These are phyloP conservation scores for Aplysina aerophoba DNA, from an alignment of 37 sponge, comb jelly and placozoan species.

Conservation along the genomic window DNA sequence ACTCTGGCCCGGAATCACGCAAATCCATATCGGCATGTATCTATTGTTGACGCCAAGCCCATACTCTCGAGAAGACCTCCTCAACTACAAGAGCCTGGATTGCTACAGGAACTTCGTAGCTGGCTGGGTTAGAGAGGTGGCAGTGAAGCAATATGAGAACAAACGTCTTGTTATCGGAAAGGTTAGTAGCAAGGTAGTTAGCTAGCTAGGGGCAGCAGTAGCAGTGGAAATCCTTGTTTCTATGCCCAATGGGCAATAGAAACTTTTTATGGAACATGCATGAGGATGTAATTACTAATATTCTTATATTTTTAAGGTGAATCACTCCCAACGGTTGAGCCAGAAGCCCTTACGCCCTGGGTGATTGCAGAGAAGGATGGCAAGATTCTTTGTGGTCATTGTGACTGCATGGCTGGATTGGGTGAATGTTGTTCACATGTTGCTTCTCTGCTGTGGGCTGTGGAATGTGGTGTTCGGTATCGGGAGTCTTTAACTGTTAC, in stretches of 20 bases:
- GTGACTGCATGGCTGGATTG: slow-evolving; percentile 68
- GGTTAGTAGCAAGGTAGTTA: slow-evolving; percentile 37
- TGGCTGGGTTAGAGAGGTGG: slow-evolving; percentile 61
- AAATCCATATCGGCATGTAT: slow-evolving; percentile 38
- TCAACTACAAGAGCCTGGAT: slow-evolving; percentile 64
- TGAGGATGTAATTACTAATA: too few relatives aligned
- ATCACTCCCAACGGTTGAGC: too few relatives aligned
- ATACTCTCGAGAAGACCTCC: slow-evolving; percentile 51
- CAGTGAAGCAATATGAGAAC: slow-evolving; percentile 25
- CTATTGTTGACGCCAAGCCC: slow-evolving; percentile 50
- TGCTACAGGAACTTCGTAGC: slow-evolving; percentile 51
- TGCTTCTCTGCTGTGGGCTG: too few relatives aligned
- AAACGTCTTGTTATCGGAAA: slow-evolving; percentile 50
- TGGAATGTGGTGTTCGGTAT: too few relatives aligned
- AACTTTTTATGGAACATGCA: background rate
- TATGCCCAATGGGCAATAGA: background rate
- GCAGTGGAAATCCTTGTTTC: background rate
- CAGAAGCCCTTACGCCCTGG: slow-evolving; percentile 31
- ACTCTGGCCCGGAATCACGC: too few relatives aligned
- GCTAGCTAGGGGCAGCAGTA: too few relatives aligned
- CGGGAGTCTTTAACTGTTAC: too few relatives aligned
- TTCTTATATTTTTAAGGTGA: background rate
- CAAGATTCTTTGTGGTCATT: slow-evolving; percentile 53
- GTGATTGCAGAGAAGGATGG: slow-evolving; percentile 42
- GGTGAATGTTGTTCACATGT: too few relatives aligned